These are phyloP conservation scores for Arrhamphus sclerolepis DNA, from an alignment of 2,797 vertebrate genomes.

Conservation along the genomic window DNA sequence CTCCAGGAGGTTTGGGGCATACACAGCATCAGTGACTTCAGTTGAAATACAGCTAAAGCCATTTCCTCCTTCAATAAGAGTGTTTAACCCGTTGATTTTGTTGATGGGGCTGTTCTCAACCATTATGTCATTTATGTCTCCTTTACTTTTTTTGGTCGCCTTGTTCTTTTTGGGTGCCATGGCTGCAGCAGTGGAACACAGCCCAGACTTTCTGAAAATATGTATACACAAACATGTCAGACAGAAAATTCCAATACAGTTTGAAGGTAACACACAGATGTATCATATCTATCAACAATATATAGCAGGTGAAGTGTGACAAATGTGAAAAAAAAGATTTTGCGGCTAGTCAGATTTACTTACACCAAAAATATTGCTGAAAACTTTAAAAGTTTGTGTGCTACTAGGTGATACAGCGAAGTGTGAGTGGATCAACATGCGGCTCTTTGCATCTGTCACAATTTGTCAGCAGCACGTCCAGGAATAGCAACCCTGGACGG, in stretches of 20 bases:
- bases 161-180: conserved; percentile 99
- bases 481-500: conserved; percentile 88
- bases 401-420: conserved; percentile 52
- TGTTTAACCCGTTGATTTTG: conserved; percentile 93
- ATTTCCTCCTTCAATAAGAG: conserved; percentile 92
- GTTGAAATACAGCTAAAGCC: conserved; percentile 97
- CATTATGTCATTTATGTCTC: conserved; percentile 91
- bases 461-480: conserved; percentile 88
- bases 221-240: conserved; percentile 27
- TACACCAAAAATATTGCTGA: conserved; percentile 4
- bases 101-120: conserved; percentile 92
- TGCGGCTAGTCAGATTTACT: conserved; percentile 8
- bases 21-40: conserved; percentile 89
- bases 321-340: background rate
- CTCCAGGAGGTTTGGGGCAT: conserved; percentile 93
- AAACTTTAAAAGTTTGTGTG: conserved; percentile 38
- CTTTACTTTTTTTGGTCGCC: conserved; percentile 92
- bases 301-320: background rate
- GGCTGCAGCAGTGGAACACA: conserved; percentile 85
- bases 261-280: background rate
- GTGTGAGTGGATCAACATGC: conserved; percentile 79
- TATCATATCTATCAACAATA: background rate
- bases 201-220: conserved; percentile 81
- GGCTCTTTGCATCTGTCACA: conserved; percentile 91
- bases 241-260: background rate